Conservation (phyloP, 2,888 invertebrate species). For the Sisyra terminalis region DNA sequence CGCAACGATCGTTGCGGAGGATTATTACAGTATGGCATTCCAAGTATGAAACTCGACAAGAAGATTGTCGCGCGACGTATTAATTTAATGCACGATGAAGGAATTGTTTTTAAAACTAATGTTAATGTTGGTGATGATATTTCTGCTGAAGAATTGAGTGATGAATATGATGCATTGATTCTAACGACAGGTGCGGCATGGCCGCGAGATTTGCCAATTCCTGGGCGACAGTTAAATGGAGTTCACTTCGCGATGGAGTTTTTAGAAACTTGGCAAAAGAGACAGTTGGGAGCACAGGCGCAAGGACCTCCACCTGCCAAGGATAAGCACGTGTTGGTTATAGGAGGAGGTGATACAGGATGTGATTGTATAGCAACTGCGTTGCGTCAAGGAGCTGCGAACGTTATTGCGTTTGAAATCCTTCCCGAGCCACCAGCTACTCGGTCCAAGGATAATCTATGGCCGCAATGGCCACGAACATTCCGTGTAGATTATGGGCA, state of each 20-base stretch:
- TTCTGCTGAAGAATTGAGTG: conserved; percentile 50
- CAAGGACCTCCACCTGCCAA: conserved; percentile 53
- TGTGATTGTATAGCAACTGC: conserved; percentile 99
- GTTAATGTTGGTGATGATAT: conserved; percentile 85
- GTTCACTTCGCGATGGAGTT: conserved; percentile 98
- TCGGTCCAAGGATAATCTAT: conserved; percentile 82
- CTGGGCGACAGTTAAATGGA: conserved; percentile 71
- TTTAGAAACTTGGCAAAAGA: conserved; percentile 92
- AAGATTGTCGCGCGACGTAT: conserved; percentile 81
- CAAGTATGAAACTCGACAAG: conserved; percentile 96
- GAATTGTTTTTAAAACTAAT: conserved; percentile 55
- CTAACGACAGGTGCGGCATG: conserved; percentile 91
- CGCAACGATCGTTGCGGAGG: conserved; percentile 93
- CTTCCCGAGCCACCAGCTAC: conserved; percentile 75
- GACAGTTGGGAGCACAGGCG: conserved; percentile 51
- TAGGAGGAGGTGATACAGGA: conserved; percentile 74
- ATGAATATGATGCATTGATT: conserved; percentile 67
- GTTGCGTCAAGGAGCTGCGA: conserved; percentile 75
- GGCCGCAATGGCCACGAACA: conserved; percentile 96
- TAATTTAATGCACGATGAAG: conserved; percentile 73
- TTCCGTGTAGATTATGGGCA: conserved; percentile 97
- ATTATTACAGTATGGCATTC: conserved; percentile 92
- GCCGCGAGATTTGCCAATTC: conserved; percentile 80
- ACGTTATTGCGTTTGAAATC: conserved; percentile 93
- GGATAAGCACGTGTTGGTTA: conserved; percentile 87